Conservation (phyloP, 2,797 vertebrate genomes). For the Morus bassanus region DNA sequence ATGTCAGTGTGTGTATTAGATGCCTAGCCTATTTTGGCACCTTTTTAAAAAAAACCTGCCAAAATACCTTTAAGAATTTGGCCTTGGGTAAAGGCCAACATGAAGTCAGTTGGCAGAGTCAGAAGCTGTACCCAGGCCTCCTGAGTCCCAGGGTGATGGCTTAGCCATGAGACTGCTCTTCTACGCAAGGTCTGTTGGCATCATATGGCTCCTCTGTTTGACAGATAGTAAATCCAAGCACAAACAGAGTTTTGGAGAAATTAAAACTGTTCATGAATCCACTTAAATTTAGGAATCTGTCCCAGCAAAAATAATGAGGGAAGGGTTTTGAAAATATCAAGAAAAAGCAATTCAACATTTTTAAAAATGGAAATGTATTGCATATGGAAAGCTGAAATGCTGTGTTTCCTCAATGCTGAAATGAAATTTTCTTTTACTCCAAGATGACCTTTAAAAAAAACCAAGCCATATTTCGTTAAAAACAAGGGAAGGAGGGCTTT, state of each 20-base stretch:
- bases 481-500: not conserved
- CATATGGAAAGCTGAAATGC: not conserved
- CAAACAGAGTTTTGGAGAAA: not conserved
- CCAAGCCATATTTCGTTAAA: not conserved
- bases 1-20: not conserved
- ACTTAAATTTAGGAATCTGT: not conserved
- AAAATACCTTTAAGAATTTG: not conserved
- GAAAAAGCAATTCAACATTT: not conserved
- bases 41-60: not conserved
- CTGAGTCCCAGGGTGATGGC: not conserved
- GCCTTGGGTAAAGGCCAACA: not conserved
- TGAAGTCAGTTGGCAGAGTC: not conserved
- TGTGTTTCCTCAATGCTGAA: not conserved
- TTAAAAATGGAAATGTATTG: not conserved
- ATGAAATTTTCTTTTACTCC: not conserved
- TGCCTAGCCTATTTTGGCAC: not conserved
- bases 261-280: not conserved
- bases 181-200: not conserved
- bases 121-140: not conserved
- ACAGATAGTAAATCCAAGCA: not conserved
- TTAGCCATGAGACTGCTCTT: not conserved
- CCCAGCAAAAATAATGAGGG: not conserved
- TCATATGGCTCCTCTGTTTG: not conserved
- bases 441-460: not conserved
- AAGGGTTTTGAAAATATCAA: not conserved